Base-by-base conservation (phyloP, 2,113 vertebrate genomes). In the Leptocoma aspasia region DNA sequence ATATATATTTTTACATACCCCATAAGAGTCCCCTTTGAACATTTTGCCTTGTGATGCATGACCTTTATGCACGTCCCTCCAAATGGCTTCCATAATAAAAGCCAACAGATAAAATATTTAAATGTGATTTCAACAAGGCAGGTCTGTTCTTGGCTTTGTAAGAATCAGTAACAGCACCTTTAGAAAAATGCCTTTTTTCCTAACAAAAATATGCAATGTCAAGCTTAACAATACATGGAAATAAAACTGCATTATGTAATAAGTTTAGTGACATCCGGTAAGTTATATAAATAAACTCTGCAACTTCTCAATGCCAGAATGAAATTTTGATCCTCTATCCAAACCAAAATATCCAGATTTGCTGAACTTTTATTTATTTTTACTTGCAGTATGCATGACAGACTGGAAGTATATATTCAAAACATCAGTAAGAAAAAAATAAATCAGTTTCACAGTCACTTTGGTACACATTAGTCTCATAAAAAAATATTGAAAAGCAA, bases 361-460 rank as follows among this genome's bases (percentile, higher is more conserved):
- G 92, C 95, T 85, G 95, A 97, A 98, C 93, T 98, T 98, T 97
- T 98, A 97, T 98, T 98, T 97, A 97, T 97, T 97, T 98, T 98
- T 97, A 98, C 97, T 99, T 98, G 98, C 98, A 98, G 98, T 99
- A 98, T 98, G 98, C 98, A 99, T 99, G 98, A 99, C 99, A 99
- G 97, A 98, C 98, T 97, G 96, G 89, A 96, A 97, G 89, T 97
- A 97, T 94, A 93, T 97, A 96, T 97, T 97, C 97, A 96, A 97
- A 98, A 97, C 91, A 98, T 98, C 98, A 98, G 98, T 99, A 98
- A 98, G 98, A 99, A 99, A 98, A 99, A 99, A 97, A 98, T 97
- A 96, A 97, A 98, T 99, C 98, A 98, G 98, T 99, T 99, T 99
- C 99, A 99, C 99, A 99, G 99, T 99, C 98, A 99, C 98, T 99